These are phyloP conservation scores for Oreotrochilus melanogaster DNA, from an alignment of 2,113 vertebrate genomes.

Conservation along the genomic window DNA sequence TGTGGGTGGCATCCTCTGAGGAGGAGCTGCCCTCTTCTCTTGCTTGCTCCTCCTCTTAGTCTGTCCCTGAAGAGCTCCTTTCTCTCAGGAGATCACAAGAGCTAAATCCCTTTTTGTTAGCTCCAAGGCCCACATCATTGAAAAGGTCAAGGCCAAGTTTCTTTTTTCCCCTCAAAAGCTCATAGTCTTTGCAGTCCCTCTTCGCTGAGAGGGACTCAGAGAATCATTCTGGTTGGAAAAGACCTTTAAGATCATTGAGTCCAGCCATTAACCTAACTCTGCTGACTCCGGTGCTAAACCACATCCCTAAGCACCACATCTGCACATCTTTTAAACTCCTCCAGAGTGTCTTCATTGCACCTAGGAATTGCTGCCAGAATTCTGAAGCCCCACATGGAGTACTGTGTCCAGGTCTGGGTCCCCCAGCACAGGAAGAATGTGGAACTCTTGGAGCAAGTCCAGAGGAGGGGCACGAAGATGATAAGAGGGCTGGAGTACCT, in stretches of 20 bases:
- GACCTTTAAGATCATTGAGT: no score
- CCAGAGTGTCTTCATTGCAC: background rate
- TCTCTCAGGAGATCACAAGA: background rate
- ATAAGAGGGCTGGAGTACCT: no score
- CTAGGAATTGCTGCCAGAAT: background rate
- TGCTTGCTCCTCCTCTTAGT: background rate
- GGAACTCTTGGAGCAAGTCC: no score
- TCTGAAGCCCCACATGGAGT: no score
- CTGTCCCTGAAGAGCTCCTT: background rate
- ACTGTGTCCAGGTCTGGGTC: no score
- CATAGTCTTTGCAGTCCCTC: background rate
- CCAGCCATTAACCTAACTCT: no score
- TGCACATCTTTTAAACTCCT: no score
- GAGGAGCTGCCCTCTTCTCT: background rate
- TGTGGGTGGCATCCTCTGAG: background rate
- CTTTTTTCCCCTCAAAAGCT: background rate
- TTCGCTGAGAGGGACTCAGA: background rate
- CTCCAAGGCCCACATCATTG: background rate
- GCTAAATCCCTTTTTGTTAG: background rate
- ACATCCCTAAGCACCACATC: no score
- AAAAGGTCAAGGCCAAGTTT: background rate
- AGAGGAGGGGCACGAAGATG: no score
- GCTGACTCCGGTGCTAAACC: no score
- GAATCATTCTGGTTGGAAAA: no score
- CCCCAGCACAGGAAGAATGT: no score